Evolutionary conservation across 2,113 vertebrate genomes (phyloP).

Genomic region (Empidonax alnorum): DNA sequence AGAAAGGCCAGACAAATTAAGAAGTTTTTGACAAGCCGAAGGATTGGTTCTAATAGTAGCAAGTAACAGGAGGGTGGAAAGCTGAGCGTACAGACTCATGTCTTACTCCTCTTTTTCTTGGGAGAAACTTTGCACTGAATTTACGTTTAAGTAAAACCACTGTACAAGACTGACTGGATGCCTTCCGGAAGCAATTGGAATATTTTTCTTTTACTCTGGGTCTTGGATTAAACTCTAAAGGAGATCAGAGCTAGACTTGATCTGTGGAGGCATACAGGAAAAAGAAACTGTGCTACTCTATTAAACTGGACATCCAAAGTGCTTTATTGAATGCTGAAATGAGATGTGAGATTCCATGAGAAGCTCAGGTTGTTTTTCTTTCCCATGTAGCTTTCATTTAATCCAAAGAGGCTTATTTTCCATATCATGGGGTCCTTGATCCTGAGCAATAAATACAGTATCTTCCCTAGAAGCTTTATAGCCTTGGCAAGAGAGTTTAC

Average conservation of each 20-base stretch:
- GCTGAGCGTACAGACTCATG: neutral
- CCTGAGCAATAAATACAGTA: neutral
- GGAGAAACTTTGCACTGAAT: neutral
- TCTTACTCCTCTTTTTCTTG: neutral
- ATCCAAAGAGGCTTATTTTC: slow-evolving; percentile 15
- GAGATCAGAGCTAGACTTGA: neutral
- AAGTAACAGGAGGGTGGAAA: neutral
- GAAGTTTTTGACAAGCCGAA: neutral
- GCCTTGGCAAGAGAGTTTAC: neutral
- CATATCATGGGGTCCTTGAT: neutral
- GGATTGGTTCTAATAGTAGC: neutral
- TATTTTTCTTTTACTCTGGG: neutral
- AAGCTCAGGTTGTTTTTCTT: slow-evolving; percentile 14
- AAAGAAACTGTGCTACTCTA: neutral
- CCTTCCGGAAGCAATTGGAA: neutral
- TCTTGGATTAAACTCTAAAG: slow-evolving; percentile 3
- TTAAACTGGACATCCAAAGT: neutral
- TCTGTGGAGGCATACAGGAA: neutral
- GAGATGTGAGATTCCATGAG: neutral
- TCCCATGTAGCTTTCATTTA: neutral
- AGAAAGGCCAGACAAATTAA: neutral
- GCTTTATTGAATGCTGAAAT: neutral
- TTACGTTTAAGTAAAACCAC: neutral
- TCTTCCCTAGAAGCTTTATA: slow-evolving; percentile 4
- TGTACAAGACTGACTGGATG: neutral